phyloP scores from a whole-genome alignment of 2,113 vertebrate species.

The Urocynchramus pylzowi region DNA sequence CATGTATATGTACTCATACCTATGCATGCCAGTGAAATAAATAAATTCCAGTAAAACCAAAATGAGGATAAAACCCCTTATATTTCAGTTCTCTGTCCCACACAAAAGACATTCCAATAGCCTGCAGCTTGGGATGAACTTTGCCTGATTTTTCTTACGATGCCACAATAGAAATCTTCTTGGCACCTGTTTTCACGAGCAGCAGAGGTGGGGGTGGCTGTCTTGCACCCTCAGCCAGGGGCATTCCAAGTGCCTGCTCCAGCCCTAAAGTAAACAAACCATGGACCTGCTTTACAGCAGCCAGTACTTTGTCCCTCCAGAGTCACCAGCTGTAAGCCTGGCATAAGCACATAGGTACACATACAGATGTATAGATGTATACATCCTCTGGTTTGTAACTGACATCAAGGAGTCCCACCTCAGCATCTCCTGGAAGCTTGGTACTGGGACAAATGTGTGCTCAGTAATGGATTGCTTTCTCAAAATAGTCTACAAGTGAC shows the following conservation, averaged over 20 bases:
- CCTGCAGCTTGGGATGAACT: not conserved
- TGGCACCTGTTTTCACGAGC: not conserved
- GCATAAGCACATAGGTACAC: not conserved
- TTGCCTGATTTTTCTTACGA: not conserved
- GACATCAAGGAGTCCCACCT: not conserved
- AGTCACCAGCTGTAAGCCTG: not conserved
- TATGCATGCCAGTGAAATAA: not conserved
- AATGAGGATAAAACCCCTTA: not conserved
- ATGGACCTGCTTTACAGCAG: not conserved
- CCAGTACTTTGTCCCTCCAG: not conserved
- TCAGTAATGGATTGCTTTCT: not conserved
- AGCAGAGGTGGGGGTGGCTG: too few species aligned
- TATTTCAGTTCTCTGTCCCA: not conserved
- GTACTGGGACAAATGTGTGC: rapidly evolving
- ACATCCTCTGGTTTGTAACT: not conserved
- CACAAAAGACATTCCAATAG: not conserved
- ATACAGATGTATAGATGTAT: rapidly evolving
- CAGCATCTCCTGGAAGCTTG: not conserved
- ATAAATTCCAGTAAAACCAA: not conserved
- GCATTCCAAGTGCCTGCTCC: not conserved
- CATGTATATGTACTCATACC: not conserved
- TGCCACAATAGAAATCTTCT: not conserved
- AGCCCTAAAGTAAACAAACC: not conserved
- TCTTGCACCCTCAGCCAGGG: not conserved
- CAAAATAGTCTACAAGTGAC: not conserved